These are phyloP conservation scores for Orthonevra nobilis DNA, from an alignment of 2,888 invertebrate genomes.

Conservation along the genomic window DNA sequence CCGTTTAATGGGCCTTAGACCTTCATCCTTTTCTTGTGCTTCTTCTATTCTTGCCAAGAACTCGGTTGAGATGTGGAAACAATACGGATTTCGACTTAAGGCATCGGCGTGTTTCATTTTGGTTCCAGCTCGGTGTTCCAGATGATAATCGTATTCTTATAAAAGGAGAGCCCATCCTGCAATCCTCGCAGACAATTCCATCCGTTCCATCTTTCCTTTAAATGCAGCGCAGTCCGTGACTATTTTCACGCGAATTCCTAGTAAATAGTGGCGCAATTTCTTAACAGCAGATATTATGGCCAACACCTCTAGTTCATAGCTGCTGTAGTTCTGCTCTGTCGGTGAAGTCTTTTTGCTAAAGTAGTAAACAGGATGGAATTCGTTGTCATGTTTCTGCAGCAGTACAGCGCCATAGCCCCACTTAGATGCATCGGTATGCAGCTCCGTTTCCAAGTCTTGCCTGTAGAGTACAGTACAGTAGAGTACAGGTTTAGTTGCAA, in stretches of 20 bases:
- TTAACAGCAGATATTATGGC: constrained; percentile 66
- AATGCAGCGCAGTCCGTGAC: constrained; percentile 56
- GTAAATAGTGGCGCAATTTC: constrained; percentile 26
- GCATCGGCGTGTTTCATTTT: constrained; percentile 7
- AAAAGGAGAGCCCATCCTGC: constrained; percentile 72
- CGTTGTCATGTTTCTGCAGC: constrained; percentile 69
- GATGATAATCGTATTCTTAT: constrained; percentile 55
- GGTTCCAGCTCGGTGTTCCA: constrained; percentile 39
- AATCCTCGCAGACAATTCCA: constrained; percentile 72
- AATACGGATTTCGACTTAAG: background rate
- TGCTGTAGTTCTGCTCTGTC: constrained; percentile 71
- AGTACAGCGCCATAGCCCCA: constrained; percentile 73
- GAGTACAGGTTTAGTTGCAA: constrained; percentile 49
- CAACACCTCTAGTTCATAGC: constrained; percentile 75
- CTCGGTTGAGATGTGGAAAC: background rate
- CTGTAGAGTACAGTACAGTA: constrained; percentile 20
- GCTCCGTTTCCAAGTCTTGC: constrained; percentile 23
- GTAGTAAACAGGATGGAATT: constrained; percentile 72
- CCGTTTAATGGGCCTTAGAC: background rate
- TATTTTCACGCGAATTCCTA: constrained; percentile 49
- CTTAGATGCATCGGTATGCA: constrained; percentile 74
- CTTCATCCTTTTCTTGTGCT: background rate
- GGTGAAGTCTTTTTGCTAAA: constrained; percentile 68
- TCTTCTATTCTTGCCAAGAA: background rate
- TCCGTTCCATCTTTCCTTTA: constrained; percentile 64